Evolutionary conservation across 2,888 invertebrate genomes (phyloP).

Genomic region (Imbricaverruca yamaguchii): DNA sequence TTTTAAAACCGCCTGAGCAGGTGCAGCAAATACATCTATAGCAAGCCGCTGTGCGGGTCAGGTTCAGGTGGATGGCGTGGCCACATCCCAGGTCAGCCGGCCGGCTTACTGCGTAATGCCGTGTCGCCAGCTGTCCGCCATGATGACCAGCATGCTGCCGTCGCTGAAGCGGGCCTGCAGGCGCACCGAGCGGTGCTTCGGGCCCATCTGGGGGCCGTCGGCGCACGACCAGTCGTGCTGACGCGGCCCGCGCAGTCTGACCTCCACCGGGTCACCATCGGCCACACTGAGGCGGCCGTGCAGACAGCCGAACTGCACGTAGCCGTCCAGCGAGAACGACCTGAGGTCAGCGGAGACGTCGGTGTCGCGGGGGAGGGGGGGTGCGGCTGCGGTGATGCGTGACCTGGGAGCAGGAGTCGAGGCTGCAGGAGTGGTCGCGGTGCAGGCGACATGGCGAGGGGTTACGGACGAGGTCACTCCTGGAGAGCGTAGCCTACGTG

Average conservation of each 20-base stretch:
- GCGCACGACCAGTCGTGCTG: background rate
- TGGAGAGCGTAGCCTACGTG: too few relatives aligned
- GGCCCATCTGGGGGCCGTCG: background rate
- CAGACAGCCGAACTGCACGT: constrained; percentile 1
- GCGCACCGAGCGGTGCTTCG: background rate
- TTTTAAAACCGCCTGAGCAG: too few relatives aligned
- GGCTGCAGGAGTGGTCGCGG: too few relatives aligned
- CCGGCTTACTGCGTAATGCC: background rate
- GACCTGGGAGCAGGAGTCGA: too few relatives aligned
- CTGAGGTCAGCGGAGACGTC: background rate
- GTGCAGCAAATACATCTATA: too few relatives aligned
- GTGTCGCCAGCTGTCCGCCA: background rate
- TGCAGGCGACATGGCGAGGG: too few relatives aligned
- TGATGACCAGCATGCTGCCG: background rate
- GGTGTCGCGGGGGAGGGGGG: too few relatives aligned
- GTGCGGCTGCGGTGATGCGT: too few relatives aligned
- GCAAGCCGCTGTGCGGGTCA: too few relatives aligned
- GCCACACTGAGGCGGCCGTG: background rate
- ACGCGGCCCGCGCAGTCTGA: background rate
- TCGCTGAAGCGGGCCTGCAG: constrained; percentile 2
- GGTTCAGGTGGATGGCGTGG: too few relatives aligned
- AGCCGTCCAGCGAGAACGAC: constrained; percentile 14
- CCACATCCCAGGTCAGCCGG: too few relatives aligned
- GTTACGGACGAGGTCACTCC: too few relatives aligned
- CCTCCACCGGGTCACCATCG: background rate